Base-by-base conservation (phyloP, 2,797 vertebrate genomes). In the Potorous gilbertii region DNA sequence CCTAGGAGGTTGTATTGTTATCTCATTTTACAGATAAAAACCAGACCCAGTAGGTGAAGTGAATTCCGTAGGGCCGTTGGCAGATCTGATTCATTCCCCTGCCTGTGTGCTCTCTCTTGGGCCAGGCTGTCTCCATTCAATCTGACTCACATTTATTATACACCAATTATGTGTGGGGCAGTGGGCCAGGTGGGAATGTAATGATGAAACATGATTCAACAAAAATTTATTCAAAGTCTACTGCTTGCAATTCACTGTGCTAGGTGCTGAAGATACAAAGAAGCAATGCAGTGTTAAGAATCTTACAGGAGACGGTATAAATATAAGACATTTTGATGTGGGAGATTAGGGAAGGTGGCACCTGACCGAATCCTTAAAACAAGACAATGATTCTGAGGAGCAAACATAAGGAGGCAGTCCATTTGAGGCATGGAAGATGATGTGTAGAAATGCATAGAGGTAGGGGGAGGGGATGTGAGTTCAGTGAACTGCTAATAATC, bases 31-130 rank as follows among this genome's bases (percentile, higher is more conserved):
- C 74, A 87, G 40, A 87, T 34, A 87, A 87, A 50, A 87, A 50
- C 74, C 92, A 96, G 96, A 93, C 95, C 95, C 96, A 89, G 81
- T 54, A 92, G 57, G 90, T 74, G 46, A 93, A 56, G 29, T 6
- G 52, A 94, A 96, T 97, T 96, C 97, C 95, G 96, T 91, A 81
- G 95, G 95, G 94, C 95, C 24, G 9, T 74, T n/a, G 74, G 74
- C 74, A 87, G 40, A 50, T 87, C 8, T 50, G 74, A 87, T 87
- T 87, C 74, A 87, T 87, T 87, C 40, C 40, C 40, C 74, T 87
- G 74, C 24, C 13, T 50, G 10, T 87, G 74, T 27, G 74, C 24
- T 87, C 74, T 87, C 74, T 50, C 24, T 46, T 87, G 40, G 74
- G 40, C 24, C 40, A 50, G 40, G 40, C 74, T 50, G 74, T 40